Base-by-base conservation (phyloP, 1,140 invertebrate genomes). In the Babylonia areolata region DNA sequence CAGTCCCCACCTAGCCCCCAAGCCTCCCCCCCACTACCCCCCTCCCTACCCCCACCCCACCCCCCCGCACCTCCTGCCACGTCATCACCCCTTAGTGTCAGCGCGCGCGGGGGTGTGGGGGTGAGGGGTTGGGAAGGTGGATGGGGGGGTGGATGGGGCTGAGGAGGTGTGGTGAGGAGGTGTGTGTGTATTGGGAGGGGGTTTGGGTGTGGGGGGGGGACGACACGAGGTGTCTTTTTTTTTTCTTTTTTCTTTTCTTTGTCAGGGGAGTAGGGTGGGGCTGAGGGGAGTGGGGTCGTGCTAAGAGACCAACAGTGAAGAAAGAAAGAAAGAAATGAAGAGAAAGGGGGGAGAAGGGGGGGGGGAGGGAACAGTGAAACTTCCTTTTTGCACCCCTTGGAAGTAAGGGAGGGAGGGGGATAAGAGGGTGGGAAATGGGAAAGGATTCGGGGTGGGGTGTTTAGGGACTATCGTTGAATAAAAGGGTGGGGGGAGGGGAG, bases 1-100 rank as follows among this genome's bases (percentile, higher is more conserved):
- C 17, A 51, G 46, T 12, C 2, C 46, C 46, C 46, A 0, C 42
- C 42, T 6, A n/a, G n/a, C n/a, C n/a, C 42, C 42, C 42, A 46
- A 46, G 5, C 42, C 42, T 15, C 42, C 42, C 5, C 42, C 46
- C 46, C 46, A 9, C 46, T 12, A 9, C 46, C 46, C 46, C 46
- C 46, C n/a, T 28, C n/a, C 80, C 46, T 15, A 11, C 17, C 28
- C 58, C 28, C 1, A 23, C 2, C 28, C 58, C 58, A 12, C 28
- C 28, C 6, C 17, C 58, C 17, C 58, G 5, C 58, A 64, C 2
- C 15, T 28, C 33, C 82, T 33, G 28, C 15, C 82, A 84, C 33
- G 12, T 73, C 39, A 69, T 23, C 20, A 33, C 33, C 54, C 81
- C 37, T 82, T 82, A 71, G 77, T 79, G 77, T 42, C 39, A 3